These are phyloP conservation scores for Drosophila testacea DNA, from an alignment of 2,888 invertebrate genomes.

Conservation along the genomic window DNA sequence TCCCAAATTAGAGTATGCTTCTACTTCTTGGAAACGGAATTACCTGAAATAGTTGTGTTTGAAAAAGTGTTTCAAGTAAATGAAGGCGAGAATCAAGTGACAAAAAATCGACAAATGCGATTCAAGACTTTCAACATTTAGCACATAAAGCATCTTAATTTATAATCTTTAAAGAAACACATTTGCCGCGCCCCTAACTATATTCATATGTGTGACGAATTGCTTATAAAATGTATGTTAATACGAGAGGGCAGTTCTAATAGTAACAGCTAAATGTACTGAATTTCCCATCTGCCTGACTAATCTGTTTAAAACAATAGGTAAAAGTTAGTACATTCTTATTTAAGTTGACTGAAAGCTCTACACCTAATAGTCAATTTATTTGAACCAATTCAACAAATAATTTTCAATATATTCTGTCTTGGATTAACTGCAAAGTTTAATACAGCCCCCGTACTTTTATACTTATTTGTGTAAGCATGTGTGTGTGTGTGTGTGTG, in stretches of 20 bases:
- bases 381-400: neutral
- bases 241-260: neutral
- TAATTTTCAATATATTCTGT: too few relatives aligned
- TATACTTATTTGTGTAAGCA: too few relatives aligned
- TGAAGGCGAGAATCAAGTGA: neutral
- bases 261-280: too few relatives aligned
- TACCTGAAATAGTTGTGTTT: too few relatives aligned
- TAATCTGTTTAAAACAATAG: too few relatives aligned
- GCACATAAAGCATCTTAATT: conserved; percentile 13
- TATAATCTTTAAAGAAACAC: conserved; percentile 11
- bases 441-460: neutral
- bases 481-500: neutral
- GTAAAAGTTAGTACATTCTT: neutral
- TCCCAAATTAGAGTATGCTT: neutral
- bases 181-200: neutral
- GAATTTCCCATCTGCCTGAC: too few relatives aligned
- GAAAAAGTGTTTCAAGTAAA: neutral
- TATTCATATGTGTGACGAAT: neutral
- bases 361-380: too few relatives aligned
- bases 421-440: neutral
- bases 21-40: neutral
- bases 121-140: conserved; percentile 8
- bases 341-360: too few relatives aligned
- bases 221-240: neutral
- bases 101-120: neutral